Base-by-base conservation (phyloP, 2,888 invertebrate genomes). In the Bombylius discolor region DNA sequence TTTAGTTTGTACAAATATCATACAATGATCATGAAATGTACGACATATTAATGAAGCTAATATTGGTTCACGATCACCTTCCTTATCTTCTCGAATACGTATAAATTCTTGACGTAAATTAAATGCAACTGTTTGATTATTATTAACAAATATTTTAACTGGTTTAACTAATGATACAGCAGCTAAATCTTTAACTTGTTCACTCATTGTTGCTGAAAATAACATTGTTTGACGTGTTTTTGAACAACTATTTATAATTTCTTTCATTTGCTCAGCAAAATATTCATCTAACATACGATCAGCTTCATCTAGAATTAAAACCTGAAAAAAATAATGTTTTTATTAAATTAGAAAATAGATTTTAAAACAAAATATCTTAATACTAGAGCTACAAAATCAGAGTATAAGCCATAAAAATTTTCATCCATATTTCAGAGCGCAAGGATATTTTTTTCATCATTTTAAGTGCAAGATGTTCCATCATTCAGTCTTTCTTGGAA, bases 161-260 rank as follows among this genome's bases (percentile, higher is more conserved):
- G 99, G 98, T 65, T 91, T 90, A 60, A 86, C 83, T 34, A 99
- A 77, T 0, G 97, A 96, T 3, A 99, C 90, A 0, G 93, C 84
- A 0, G 94, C 96, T 55, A 99, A 76, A 73, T 95, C 95, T 72
- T 93, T 87, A n/a, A 97, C 97, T 73, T 91, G 85, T 55, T 97
- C 97, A n/a, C 95, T 95, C 97, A 99, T 98, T 13, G 99, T 99
- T 44, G 99, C 99, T 0, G 98, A 98, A 77, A 98, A 98, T 57
- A 99, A 76, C 83, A 99, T 89, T 0, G 96, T 98, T 75, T 99
- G 98, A 11, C 97, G 80, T 14, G 87, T 91, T 56, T 85, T 81
- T 0, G 94, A 83, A 72, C 98, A 98, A 65, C 94, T 87, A 23
- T 85, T 84, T 52, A 99, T 90, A 65, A 99, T 92, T 75, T 98